A percentile compares a stretch with the other conserved stretches of the same genome.
phyloP scores from a whole-genome alignment of 1,140 invertebrate species.

The Drosophila ficusphila region DNA sequence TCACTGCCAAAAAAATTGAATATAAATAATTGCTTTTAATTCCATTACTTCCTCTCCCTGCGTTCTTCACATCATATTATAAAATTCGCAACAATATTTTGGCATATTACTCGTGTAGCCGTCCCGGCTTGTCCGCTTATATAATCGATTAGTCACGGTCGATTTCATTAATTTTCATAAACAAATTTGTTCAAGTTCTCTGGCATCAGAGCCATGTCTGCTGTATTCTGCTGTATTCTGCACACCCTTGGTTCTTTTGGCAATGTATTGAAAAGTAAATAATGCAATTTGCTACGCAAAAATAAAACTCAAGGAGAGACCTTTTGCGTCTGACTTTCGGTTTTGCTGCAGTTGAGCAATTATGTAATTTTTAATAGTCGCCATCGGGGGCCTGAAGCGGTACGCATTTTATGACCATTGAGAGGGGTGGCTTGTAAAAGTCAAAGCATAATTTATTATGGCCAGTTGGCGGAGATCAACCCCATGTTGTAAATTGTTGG shows the following conservation, averaged over 20 bases:
- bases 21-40: constrained; percentile 67
- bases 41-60: neutral
- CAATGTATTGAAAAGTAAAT: constrained; percentile 70
- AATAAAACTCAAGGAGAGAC: constrained; percentile 22
- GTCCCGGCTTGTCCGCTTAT: constrained; percentile 10
- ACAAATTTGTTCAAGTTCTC: constrained; percentile 65
- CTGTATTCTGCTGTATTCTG: neutral
- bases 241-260: constrained; percentile 27
- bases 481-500: constrained; percentile 45
- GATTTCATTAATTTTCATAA: constrained; percentile 76
- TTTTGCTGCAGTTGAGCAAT: constrained; percentile 68
- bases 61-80: neutral
- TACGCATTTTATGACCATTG: constrained; percentile 53
- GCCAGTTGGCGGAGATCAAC: constrained; percentile 45
- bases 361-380: constrained; percentile 79
- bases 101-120: constrained; percentile 23
- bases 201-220: too few relatives aligned
- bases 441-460: constrained; percentile 76
- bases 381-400: constrained; percentile 32
- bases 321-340: constrained; percentile 44
- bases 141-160: constrained; percentile 68
- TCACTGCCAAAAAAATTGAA: neutral
- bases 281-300: constrained; percentile 71
- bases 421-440: constrained; percentile 57
- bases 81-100: constrained; percentile 43